Evolutionary conservation across 2,113 vertebrate genomes (phyloP).

Genomic region (Myodes glareolus): DNA sequence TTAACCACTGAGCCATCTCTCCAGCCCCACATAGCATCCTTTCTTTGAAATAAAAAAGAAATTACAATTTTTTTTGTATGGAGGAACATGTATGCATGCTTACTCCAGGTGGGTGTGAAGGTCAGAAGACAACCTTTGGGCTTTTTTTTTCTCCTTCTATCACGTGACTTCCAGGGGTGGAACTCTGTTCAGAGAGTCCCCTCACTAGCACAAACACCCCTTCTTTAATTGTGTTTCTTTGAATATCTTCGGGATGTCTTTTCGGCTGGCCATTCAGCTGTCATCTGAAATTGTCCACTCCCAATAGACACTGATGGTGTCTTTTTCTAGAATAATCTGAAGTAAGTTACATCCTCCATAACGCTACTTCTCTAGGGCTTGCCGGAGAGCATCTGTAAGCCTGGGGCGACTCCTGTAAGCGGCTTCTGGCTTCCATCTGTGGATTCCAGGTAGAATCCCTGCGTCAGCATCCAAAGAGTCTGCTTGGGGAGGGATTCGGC

Average conservation of each 20-base stretch:
- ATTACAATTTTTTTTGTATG: too few species aligned
- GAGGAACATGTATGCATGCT: too few species aligned
- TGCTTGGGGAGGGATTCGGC: not conserved
- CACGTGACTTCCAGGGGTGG: not conserved
- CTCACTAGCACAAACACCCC: not conserved
- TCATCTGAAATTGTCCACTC: not conserved
- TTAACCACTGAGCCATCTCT: too few species aligned
- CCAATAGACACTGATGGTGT: not conserved
- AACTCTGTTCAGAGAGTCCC: too few species aligned
- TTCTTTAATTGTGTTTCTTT: not conserved
- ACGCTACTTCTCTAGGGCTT: not conserved
- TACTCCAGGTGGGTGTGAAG: not conserved
- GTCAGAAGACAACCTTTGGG: not conserved
- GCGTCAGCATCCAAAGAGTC: too few species aligned
- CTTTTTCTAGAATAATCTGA: not conserved
- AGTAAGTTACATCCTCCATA: not conserved
- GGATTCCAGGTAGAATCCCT: not conserved
- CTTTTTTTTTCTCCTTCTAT: not conserved
- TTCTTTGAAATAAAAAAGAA: not conserved
- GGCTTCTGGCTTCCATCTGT: not conserved
- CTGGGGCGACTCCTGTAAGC: not conserved
- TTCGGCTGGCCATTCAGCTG: not conserved
- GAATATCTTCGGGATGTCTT: not conserved
- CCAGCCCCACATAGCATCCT: too few species aligned
- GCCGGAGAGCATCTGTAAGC: not conserved